Conservation (phyloP, 2,113 vertebrate genomes). For the Neofelis nebulosa region DNA sequence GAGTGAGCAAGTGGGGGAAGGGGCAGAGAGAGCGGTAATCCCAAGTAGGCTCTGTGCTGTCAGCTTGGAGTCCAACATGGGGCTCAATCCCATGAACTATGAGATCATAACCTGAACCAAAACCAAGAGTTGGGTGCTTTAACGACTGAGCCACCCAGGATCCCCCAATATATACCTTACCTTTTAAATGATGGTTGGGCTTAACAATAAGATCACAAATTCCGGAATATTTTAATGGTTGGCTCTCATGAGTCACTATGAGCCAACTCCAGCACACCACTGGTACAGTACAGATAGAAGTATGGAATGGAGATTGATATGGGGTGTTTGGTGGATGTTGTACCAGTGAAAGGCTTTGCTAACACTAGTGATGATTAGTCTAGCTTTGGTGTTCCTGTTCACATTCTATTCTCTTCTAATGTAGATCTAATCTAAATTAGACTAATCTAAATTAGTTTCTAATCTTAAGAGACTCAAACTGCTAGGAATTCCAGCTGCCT, state of each 20-base stretch:
- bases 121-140: too few species aligned
- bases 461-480: neutral
- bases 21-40: too few species aligned
- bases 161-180: neutral
- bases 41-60: too few species aligned
- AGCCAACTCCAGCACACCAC: neutral
- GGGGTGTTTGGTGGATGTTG: neutral
- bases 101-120: too few species aligned
- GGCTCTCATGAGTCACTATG: neutral
- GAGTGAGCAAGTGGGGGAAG: too few species aligned
- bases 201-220: neutral
- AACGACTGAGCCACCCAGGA: too few species aligned
- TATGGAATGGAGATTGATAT: neutral
- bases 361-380: neutral
- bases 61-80: too few species aligned
- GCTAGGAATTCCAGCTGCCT: neutral
- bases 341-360: neutral
- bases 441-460: too few species aligned
- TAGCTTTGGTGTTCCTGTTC: neutral
- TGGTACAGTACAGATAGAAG: neutral
- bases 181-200: neutral
- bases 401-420: neutral
- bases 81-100: too few species aligned
- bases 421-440: neutral
- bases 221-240: neutral